Evolutionary conservation across 2,888 invertebrate species (phyloP).

Genomic region (Gymnosoma rotundatum): DNA sequence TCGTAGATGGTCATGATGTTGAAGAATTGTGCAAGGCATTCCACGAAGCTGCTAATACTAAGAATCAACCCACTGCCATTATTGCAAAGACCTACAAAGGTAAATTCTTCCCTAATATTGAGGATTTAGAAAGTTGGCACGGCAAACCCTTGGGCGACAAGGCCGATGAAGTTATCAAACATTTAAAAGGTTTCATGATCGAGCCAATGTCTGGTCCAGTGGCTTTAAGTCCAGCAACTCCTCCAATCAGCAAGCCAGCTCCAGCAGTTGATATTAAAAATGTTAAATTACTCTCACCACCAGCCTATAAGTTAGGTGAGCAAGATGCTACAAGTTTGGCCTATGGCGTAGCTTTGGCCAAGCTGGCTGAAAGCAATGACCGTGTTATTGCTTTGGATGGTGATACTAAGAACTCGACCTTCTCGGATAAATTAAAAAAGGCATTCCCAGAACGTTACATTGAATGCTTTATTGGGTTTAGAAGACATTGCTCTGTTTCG

Average conservation of each 20-base stretch:
- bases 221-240: conserved; percentile 86
- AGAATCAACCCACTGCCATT: conserved; percentile 94
- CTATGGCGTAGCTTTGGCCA: conserved; percentile 96
- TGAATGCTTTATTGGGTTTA: conserved; percentile 99
- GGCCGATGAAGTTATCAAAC: conserved; percentile 87
- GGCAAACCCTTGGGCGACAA: conserved; percentile 96
- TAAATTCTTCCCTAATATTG: conserved; percentile 92
- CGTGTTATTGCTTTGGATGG: conserved; percentile 97
- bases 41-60: conserved; percentile 88
- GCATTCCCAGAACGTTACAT: conserved; percentile 89
- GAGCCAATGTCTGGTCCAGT: conserved; percentile 73
- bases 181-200: conserved; percentile 84
- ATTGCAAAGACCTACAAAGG: conserved; percentile 99
- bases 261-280: conserved; percentile 89
- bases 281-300: conserved; percentile 89
- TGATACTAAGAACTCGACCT: conserved; percentile 99
- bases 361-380: conserved; percentile 88
- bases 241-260: conserved; percentile 86
- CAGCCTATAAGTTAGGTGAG: conserved; percentile 90
- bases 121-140: conserved; percentile 98
- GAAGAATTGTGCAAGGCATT: conserved; percentile 95
- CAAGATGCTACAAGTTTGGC: conserved; percentile 94
- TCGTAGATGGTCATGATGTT: conserved; percentile 98
- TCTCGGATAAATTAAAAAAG: conserved; percentile 94
- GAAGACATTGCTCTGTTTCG: conserved; percentile 99